These are phyloP conservation scores for Gallinago nigripennis DNA, from an alignment of 2,797 vertebrate genomes.

Conservation along the genomic window DNA sequence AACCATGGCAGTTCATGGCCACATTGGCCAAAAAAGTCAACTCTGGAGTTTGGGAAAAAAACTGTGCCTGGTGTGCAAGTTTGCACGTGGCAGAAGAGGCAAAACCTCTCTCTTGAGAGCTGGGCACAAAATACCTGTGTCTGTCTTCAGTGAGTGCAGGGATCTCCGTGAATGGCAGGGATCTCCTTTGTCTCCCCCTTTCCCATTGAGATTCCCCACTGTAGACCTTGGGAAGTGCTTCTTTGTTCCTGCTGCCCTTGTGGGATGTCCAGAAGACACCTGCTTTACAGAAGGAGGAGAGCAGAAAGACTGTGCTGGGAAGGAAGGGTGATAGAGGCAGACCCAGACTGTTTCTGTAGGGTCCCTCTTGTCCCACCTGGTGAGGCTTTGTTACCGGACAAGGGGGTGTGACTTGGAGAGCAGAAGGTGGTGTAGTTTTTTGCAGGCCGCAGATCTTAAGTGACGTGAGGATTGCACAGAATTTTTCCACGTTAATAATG, in stretches of 20 bases:
- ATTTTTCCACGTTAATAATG: background rate
- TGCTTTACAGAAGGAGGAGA: background rate
- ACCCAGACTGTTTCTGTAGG: too few relatives aligned
- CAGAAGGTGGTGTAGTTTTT: background rate
- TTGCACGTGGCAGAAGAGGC: background rate
- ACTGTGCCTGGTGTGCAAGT: background rate
- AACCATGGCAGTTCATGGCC: background rate
- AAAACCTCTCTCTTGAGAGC: background rate
- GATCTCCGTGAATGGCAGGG: background rate
- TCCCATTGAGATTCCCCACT: background rate
- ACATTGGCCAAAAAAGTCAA: fast-evolving
- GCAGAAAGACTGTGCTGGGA: background rate
- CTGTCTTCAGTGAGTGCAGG: background rate
- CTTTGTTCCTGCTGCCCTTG: background rate
- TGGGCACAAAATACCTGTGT: background rate
- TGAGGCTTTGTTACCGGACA: background rate
- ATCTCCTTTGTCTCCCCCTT: background rate
- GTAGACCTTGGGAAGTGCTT: background rate
- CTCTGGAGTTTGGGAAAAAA: background rate
- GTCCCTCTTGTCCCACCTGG: too few relatives aligned
- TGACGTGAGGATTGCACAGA: background rate
- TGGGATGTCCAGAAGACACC: background rate
- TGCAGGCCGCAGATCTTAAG: background rate
- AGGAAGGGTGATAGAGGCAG: too few relatives aligned
- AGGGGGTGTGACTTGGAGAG: background rate